These are phyloP conservation scores for Montifringilla adamsi DNA, from an alignment of 2,113 vertebrate species.

Conservation along the genomic window DNA sequence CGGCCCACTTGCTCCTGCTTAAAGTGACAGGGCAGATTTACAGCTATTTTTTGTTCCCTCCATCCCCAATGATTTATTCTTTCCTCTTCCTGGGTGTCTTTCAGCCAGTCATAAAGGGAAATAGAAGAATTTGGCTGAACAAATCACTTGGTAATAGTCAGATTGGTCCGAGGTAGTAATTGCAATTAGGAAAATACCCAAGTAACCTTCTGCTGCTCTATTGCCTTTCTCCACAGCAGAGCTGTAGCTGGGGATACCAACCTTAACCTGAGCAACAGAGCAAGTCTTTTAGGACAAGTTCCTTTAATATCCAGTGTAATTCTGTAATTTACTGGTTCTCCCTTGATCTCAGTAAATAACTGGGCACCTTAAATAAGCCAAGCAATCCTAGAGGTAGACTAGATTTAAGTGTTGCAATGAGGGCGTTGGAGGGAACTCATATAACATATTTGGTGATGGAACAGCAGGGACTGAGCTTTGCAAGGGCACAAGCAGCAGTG, in stretches of 20 bases:
- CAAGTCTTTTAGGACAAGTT: background rate
- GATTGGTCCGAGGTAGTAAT: background rate
- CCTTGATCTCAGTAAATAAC: background rate
- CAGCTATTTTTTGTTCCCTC: background rate
- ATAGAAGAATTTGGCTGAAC: background rate
- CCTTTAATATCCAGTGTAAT: background rate
- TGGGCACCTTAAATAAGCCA: background rate
- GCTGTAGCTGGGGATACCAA: background rate
- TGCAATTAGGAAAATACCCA: background rate
- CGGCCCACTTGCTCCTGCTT: background rate
- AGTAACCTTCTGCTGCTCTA: background rate
- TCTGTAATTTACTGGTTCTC: background rate
- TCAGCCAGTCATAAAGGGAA: background rate
- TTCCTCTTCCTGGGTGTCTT: background rate
- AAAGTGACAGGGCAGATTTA: constrained; percentile 30
- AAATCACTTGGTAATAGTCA: background rate
- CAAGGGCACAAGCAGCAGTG: background rate
- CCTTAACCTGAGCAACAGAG: background rate
- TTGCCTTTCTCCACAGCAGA: background rate
- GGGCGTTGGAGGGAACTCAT: background rate
- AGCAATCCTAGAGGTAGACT: background rate
- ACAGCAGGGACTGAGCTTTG: background rate
- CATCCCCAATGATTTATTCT: background rate
- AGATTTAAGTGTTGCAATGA: background rate
- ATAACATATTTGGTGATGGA: background rate